A percentile compares a stretch with the other conserved stretches of the same genome.
These are phyloP conservation scores for Microctenopoma lineatum DNA, from an alignment of 2,797 vertebrate species.

Conservation along the genomic window DNA sequence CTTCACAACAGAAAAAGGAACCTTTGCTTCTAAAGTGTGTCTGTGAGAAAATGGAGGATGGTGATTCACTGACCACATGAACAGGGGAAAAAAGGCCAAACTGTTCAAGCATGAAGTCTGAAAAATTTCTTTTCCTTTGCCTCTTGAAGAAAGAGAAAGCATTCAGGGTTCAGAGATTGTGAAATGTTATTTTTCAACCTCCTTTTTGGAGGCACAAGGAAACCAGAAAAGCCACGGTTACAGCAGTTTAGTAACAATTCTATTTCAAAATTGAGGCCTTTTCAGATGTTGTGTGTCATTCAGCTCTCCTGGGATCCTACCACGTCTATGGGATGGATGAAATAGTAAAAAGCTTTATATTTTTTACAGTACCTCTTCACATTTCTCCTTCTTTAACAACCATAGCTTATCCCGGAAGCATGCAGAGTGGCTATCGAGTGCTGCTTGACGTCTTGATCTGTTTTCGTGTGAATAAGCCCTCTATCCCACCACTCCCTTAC, in stretches of 20 bases:
- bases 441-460: slow-evolving; percentile 50
- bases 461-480: slow-evolving; percentile 47
- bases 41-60: slow-evolving; percentile 63
- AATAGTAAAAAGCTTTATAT: slow-evolving; percentile 56
- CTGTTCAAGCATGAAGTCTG: slow-evolving; percentile 76
- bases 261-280: slow-evolving; percentile 77
- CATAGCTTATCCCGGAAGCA: slow-evolving; percentile 49
- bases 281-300: slow-evolving; percentile 72
- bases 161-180: slow-evolving; percentile 81
- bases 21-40: slow-evolving; percentile 64
- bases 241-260: slow-evolving; percentile 81
- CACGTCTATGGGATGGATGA: slow-evolving; percentile 38
- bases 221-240: slow-evolving; percentile 77
- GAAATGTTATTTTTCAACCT: slow-evolving; percentile 79
- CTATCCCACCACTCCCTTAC: slow-evolving; percentile 20
- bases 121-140: slow-evolving; percentile 72
- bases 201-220: slow-evolving; percentile 68
- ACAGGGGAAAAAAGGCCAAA: slow-evolving; percentile 57
- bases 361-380: slow-evolving; percentile 35
- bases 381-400: slow-evolving; percentile 58
- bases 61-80: slow-evolving; percentile 58
- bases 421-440: slow-evolving; percentile 43
- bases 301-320: slow-evolving; percentile 68
- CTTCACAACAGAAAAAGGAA: slow-evolving; percentile 56
- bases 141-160: slow-evolving; percentile 67